Percentiles rank a stretch among this genome's conserved stretches.
These are phyloP conservation scores for Arenaria interpres DNA, from an alignment of 2,113 vertebrate genomes.

Conservation along the genomic window DNA sequence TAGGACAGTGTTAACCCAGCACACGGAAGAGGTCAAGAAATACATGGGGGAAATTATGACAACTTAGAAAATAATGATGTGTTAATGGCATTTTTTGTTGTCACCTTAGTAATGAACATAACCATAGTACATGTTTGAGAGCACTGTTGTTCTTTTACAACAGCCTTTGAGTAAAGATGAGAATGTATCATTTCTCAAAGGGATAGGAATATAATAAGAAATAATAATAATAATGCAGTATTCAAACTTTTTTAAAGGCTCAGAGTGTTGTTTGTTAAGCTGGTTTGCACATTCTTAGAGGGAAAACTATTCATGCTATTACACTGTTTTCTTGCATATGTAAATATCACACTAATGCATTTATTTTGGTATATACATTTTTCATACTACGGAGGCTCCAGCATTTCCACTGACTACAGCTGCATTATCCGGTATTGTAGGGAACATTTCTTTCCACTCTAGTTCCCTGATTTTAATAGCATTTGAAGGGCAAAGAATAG, in stretches of 20 bases:
- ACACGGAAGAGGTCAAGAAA: background rate
- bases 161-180: background rate
- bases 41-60: background rate
- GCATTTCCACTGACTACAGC: background rate
- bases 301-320: background rate
- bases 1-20: background rate
- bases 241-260: background rate
- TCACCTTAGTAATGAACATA: background rate
- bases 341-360: background rate
- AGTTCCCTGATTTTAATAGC: background rate
- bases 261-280: background rate
- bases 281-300: background rate
- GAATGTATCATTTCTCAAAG: background rate
- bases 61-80: background rate
- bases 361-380: background rate
- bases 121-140: background rate
- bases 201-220: background rate
- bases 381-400: background rate
- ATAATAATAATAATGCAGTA: background rate
- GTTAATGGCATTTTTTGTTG: background rate
- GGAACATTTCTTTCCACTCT: background rate
- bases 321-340: background rate
- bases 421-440: background rate
- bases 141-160: background rate
- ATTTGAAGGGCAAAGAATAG: background rate